phyloP scores from a whole-genome alignment of 2,888 invertebrate species.

The Chesias legatella region DNA sequence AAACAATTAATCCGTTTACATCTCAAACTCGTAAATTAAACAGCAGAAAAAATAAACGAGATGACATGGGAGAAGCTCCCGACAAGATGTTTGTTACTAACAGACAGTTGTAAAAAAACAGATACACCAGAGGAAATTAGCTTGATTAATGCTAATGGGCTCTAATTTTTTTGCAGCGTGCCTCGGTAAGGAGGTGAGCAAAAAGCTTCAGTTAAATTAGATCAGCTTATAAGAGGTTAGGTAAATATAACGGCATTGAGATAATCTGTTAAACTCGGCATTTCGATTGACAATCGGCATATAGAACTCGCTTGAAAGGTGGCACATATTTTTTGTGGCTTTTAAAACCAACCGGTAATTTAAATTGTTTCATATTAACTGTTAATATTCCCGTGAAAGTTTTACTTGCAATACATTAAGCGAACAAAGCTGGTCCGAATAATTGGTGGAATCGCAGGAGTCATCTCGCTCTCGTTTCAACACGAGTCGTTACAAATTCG shows the following conservation, averaged over 20 bases:
- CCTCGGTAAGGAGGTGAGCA: conserved; percentile 1
- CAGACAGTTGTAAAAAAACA: too few species aligned
- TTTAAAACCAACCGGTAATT: conserved; percentile 7
- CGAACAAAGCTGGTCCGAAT: conserved; percentile 24
- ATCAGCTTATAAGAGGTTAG: conserved; percentile 7
- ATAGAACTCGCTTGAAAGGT: conserved; percentile 21
- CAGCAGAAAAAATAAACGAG: too few species aligned
- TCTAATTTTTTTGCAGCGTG: conserved; percentile 8
- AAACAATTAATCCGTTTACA: too few species aligned
- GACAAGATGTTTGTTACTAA: too few species aligned
- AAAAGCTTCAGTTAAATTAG: conserved; percentile 8
- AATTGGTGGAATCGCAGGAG: conserved; percentile 29
- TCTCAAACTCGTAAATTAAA: too few species aligned
- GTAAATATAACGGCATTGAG: conserved; percentile 13
- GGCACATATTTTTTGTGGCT: conserved; percentile 12
- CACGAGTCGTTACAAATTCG: conserved; percentile 36
- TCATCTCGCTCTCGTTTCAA: conserved; percentile 35
- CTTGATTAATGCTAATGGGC: conserved; percentile 11
- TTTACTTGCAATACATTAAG: conserved; percentile 10
- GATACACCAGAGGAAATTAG: not conserved
- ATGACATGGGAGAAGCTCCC: too few species aligned
- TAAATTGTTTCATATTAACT: conserved; percentile 10
- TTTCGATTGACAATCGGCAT: conserved; percentile 17
- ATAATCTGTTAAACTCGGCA: conserved; percentile 14
- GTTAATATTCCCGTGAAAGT: conserved; percentile 8